Evolutionary conservation across 2,113 vertebrate species (phyloP).

Genomic region (Pristiophorus japonicus): DNA sequence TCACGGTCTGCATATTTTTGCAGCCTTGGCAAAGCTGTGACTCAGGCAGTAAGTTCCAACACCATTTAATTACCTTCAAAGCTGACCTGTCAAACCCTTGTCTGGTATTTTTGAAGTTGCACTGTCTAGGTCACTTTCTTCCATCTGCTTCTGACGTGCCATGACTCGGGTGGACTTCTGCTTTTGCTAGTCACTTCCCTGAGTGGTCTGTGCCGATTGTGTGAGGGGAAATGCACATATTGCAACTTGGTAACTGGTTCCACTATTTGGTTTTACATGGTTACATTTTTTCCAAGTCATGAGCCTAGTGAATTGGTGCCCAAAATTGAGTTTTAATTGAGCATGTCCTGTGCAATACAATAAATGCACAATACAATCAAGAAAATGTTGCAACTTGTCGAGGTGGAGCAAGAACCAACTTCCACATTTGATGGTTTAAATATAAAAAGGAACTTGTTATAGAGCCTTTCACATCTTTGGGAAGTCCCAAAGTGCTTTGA

Average conservation of each 20-base stretch:
- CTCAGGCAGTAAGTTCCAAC: slow-evolving; percentile 37
- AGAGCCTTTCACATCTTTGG: background rate
- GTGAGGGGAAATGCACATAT: no score
- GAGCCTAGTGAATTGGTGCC: background rate
- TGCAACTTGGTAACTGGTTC: no score
- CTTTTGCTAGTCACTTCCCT: background rate
- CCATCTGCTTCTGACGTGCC: background rate
- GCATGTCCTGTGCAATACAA: no score
- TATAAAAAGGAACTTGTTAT: no score
- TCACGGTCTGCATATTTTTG: slow-evolving; percentile 32
- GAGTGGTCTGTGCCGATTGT: no score
- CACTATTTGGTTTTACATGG: background rate
- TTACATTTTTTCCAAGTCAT: background rate
- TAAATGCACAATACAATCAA: no score
- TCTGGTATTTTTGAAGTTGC: background rate
- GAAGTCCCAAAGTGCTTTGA: background rate
- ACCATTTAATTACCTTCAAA: background rate
- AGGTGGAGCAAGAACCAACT: background rate
- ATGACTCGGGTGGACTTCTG: background rate
- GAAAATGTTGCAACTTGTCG: no score
- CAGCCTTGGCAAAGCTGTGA: slow-evolving; percentile 40
- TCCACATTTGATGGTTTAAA: background rate
- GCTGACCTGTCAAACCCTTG: background rate
- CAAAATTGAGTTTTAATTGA: no score
- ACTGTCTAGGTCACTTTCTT: background rate